phyloP scores from a whole-genome alignment of 1,140 invertebrate species.

The Cherax quadricarinatus region DNA sequence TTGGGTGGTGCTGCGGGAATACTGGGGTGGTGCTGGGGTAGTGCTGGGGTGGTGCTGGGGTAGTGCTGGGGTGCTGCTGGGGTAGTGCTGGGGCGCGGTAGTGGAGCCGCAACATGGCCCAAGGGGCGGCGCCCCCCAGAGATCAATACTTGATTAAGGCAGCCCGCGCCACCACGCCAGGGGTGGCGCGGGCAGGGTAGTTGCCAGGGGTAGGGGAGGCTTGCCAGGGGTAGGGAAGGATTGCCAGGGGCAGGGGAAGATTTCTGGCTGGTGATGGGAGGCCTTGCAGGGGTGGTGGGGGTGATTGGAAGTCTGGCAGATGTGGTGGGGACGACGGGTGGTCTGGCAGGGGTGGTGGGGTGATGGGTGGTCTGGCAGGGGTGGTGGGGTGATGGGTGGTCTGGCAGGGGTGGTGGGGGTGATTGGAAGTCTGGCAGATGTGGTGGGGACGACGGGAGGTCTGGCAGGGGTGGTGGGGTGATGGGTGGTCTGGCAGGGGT shows the following conservation, averaged over 20 bases:
- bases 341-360: no score
- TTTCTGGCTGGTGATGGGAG: no score
- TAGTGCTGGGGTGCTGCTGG: background rate
- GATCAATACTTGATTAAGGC: slow-evolving; percentile 8
- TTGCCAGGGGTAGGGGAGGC: no score
- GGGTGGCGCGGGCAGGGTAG: background rate
- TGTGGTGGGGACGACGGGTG: no score
- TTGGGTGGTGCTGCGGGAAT: background rate
- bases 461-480: no score
- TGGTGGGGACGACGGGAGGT: no score
- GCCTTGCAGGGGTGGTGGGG: background rate
- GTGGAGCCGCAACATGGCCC: background rate
- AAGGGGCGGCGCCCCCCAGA: background rate
- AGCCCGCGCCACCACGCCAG: background rate
- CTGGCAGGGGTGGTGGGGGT: no score
- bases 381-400: no score
- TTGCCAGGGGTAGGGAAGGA: background rate
- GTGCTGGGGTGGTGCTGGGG: background rate
- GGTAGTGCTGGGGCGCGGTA: background rate
- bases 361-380: no score
- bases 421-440: no score
- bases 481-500: no score
- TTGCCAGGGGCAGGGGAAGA: background rate
- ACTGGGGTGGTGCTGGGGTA: background rate
- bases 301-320: no score